Conservation (phyloP, 2,888 invertebrate genomes). For the Drosophila heteroneura region DNA sequence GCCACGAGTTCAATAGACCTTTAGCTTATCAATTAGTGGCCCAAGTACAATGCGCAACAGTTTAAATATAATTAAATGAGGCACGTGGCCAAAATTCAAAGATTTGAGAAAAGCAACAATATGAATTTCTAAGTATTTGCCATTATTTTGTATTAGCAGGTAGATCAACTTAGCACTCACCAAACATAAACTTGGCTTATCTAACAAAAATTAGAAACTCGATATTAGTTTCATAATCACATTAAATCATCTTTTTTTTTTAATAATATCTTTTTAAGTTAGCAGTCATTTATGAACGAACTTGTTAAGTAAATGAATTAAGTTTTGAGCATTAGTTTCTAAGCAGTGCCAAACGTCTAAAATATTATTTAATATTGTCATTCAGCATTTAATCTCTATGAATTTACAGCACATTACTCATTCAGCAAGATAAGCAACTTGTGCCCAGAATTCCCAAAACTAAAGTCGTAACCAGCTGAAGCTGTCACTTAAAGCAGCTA, state of each 20-base stretch:
- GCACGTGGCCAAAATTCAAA: slow-evolving; percentile 2
- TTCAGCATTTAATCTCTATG: slow-evolving; percentile 33
- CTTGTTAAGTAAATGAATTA: not conserved
- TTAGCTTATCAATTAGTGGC: slow-evolving; percentile 19
- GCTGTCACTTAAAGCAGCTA: slow-evolving; percentile 34
- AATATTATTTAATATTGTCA: slow-evolving; percentile 1
- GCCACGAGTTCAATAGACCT: slow-evolving; percentile 45
- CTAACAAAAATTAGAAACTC: not conserved
- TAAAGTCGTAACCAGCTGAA: slow-evolving; percentile 18
- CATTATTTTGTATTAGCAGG: not conserved
- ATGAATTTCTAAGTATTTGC: not conserved
- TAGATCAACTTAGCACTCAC: not conserved
- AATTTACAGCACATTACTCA: slow-evolving; percentile 38
- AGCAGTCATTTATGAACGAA: not conserved
- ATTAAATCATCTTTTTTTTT: not conserved
- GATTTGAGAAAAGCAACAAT: not conserved
- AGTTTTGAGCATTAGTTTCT: not conserved
- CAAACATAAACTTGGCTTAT: not conserved
- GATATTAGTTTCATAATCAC: not conserved
- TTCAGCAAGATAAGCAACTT: slow-evolving; percentile 18
- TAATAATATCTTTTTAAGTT: no score
- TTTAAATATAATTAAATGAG: not conserved
- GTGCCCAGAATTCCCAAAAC: slow-evolving; percentile 24
- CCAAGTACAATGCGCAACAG: not conserved
- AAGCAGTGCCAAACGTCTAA: not conserved